Percentiles rank a stretch among this genome's conserved stretches.
phyloP scores from a whole-genome alignment of 2,113 vertebrate genomes.

The Falco punctatus region DNA sequence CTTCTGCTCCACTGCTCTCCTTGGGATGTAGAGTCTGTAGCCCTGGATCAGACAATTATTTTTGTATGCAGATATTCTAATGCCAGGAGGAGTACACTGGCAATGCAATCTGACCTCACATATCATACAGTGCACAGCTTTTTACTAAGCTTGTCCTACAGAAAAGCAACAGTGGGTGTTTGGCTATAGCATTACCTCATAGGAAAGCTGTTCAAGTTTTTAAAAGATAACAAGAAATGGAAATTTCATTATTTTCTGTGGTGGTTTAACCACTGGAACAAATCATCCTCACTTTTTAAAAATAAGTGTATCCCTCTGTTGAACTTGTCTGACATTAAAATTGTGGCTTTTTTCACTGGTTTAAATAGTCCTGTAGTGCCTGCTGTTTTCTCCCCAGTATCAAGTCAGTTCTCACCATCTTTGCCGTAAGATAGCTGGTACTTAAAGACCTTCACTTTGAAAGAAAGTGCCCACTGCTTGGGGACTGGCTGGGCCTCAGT shows the following conservation, averaged over 20 bases:
- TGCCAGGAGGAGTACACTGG: neutral
- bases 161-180: neutral
- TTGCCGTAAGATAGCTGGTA: neutral
- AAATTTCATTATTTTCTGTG: neutral
- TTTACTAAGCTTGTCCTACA: neutral
- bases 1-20: neutral
- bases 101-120: neutral
- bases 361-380: neutral
- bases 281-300: neutral
- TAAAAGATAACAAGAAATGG: neutral
- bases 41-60: neutral
- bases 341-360: neutral
- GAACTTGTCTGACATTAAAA: neutral
- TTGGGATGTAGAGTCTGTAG: neutral
- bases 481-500: neutral
- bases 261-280: constrained; percentile 5
- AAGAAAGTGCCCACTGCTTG: neutral
- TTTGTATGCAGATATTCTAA: neutral
- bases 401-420: neutral
- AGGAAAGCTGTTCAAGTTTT: neutral
- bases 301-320: neutral
- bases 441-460: neutral
- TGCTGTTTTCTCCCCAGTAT: neutral
- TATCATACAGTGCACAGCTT: neutral
- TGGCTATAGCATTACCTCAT: neutral